phyloP scores from a whole-genome alignment of 64 coral and sea anemone species.

The Exaiptasia diaphana region DNA sequence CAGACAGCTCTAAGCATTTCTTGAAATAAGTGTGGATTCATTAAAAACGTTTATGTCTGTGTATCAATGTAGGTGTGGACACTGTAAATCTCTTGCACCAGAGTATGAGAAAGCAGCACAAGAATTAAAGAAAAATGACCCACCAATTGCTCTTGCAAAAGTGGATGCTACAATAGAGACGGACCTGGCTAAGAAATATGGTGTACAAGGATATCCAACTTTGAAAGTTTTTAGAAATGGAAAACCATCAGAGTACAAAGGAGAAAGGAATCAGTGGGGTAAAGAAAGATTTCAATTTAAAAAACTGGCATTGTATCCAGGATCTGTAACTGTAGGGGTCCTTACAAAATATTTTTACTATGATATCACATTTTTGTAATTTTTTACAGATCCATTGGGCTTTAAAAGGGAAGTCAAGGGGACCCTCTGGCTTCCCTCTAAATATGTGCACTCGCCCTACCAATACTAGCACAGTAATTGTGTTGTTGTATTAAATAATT shows the following conservation, averaged over 20 bases:
- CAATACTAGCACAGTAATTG: too few species aligned
- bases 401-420: too few species aligned
- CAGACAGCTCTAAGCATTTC: too few species aligned
- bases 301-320: not conserved
- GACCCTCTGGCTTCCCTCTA: too few species aligned
- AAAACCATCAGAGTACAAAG: slow-evolving; percentile 89
- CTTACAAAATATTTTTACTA: too few species aligned
- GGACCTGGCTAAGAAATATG: slow-evolving; percentile 71
- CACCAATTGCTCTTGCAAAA: slow-evolving; percentile 89
- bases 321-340: too few species aligned
- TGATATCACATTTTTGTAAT: too few species aligned
- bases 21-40: too few species aligned
- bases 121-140: slow-evolving; percentile 79
- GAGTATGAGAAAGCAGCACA: slow-evolving; percentile 98
- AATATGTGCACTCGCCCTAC: too few species aligned
- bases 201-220: slow-evolving; percentile 78
- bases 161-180: slow-evolving; percentile 73
- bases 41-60: too few species aligned
- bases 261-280: slow-evolving; percentile 81
- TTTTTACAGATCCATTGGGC: too few species aligned
- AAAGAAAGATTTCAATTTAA: not conserved
- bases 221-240: slow-evolving; percentile 91
- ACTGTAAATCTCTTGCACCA: slow-evolving; percentile 92
- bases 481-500: not conserved
- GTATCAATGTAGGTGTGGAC: slow-evolving; percentile 97